Conservation (phyloP, 1,140 invertebrate genomes). For the Drosophila lacteicornis region DNA sequence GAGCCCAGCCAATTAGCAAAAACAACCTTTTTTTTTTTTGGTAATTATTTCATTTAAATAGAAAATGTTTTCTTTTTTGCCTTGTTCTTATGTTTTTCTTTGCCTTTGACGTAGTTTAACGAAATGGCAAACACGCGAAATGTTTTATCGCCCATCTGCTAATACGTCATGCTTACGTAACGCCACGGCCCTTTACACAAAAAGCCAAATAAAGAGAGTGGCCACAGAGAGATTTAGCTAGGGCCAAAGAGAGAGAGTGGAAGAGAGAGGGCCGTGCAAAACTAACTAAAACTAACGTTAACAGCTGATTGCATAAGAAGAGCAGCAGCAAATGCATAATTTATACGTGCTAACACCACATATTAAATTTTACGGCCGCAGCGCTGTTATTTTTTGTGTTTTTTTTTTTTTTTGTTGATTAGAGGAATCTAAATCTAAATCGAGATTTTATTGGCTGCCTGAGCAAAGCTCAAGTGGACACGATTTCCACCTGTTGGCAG, state of each 20-base stretch:
- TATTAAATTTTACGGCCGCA: slow-evolving; percentile 28
- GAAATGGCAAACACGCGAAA: slow-evolving; percentile 74
- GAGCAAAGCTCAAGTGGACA: slow-evolving; percentile 50
- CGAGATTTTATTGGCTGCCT: slow-evolving; percentile 29
- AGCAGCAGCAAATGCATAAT: slow-evolving; percentile 38
- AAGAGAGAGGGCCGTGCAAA: slow-evolving; percentile 5
- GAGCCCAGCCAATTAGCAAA: not conserved
- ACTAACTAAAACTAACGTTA: slow-evolving; percentile 5
- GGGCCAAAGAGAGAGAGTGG: slow-evolving; percentile 5
- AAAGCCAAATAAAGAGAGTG: slow-evolving; percentile 24
- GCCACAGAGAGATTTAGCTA: not conserved
- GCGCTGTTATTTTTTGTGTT: not conserved
- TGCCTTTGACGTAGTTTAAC: slow-evolving; percentile 29
- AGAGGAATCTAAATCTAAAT: slow-evolving; percentile 36
- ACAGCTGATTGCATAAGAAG: slow-evolving; percentile 56
- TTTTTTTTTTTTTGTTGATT: slow-evolving; percentile 9
- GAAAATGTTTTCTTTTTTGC: not conserved
- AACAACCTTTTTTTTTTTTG: not conserved
- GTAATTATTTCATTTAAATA: not conserved
- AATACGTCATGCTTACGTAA: slow-evolving; percentile 80
- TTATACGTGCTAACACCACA: slow-evolving; percentile 22
- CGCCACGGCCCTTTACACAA: slow-evolving; percentile 28
- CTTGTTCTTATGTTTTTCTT: slow-evolving; percentile 7
- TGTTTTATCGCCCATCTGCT: slow-evolving; percentile 67
- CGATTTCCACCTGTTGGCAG: slow-evolving; percentile 24